Base-by-base conservation (phyloP, 2,113 vertebrate genomes). In the Lycocorax pyrrhopterus region DNA sequence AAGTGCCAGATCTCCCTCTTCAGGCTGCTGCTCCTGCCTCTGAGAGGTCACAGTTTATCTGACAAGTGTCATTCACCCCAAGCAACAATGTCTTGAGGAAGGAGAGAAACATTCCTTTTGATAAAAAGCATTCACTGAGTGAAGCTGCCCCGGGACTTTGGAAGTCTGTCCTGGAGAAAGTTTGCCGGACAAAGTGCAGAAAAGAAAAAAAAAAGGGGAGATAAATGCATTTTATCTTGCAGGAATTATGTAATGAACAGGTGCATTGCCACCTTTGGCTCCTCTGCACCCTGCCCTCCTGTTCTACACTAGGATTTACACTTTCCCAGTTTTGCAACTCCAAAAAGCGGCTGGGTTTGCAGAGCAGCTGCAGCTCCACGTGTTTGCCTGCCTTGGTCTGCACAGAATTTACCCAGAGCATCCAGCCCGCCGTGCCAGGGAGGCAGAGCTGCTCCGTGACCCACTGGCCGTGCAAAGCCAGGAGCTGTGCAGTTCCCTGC, bases 221-320 rank as follows among this genome's bases (percentile, higher is more conserved):
- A 78, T 92, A 93, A 89, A 89, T 75, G 32, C 6, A 37, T 62
- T 88, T 88, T 94, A 92, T 90, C 73, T 37, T 43, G 26, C 52
- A 33, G 47, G 43, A 81, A 71, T 92, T 51, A 84, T 63, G 51
- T 77, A 86, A 89, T 35, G 80, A 91, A 39, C 72, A 75, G 52
- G 71, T 84, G 44, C 1, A n/a, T 52, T 76, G 32, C 17, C 49
- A 94, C 83, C 84, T 94, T 92, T 94, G 73, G 32, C 83, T 73
- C 19, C 52, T 16, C 60, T 69, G 72, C 41, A 84, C 77, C 32
- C 41, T 78, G 73, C 41, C 86, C 73, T 84, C 17, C 37, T 58
- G 10, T 41, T 29, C 23, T 58, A 23, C 32, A 33, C 26, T 5
- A 12, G 49, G 12, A 72, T 79, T 89, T 67, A 35, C 32, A 89